Conservation (phyloP, 2,888 invertebrate species). For the Ormia ochracea region DNA sequence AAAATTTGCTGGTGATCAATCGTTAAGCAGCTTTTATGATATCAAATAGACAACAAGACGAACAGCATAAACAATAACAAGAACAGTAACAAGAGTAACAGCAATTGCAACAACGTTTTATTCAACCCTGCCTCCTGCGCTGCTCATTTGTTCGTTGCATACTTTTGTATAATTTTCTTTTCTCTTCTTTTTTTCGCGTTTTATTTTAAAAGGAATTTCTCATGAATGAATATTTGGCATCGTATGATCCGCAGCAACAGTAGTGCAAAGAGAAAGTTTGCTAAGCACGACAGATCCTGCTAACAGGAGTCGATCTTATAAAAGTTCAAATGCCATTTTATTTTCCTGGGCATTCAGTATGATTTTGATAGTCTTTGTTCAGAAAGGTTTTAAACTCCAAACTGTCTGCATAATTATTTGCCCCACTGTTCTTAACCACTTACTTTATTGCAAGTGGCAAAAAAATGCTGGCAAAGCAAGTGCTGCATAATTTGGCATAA, state of each 20-base stretch:
- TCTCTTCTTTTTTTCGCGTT: neutral
- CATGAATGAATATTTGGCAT: constrained; percentile 46
- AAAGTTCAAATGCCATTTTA: neutral
- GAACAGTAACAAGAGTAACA: neutral
- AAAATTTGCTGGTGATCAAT: constrained; percentile 62
- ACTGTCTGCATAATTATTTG: too few relatives aligned
- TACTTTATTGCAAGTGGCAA: neutral
- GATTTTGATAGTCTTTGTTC: too few relatives aligned
- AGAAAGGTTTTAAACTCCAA: too few relatives aligned
- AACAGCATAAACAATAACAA: constrained; percentile 20
- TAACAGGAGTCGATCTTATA: neutral
- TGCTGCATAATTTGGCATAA: constrained; percentile 65
- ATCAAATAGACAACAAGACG: constrained; percentile 45
- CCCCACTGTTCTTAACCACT: constrained; percentile 29
- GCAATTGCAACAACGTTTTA: constrained; percentile 1
- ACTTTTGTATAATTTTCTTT: constrained; percentile 40
- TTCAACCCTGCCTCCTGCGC: constrained; percentile 34
- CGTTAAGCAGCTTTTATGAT: constrained; percentile 59
- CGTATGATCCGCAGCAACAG: constrained; percentile 15
- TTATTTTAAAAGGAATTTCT: constrained; percentile 38
- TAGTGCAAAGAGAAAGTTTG: constrained; percentile 1
- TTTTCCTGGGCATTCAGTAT: neutral
- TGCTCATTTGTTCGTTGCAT: constrained; percentile 21
- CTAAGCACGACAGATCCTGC: too few relatives aligned
- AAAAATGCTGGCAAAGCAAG: constrained; percentile 50